phyloP scores from a whole-genome alignment of 2,113 vertebrate species.

The Uria lomvia region DNA sequence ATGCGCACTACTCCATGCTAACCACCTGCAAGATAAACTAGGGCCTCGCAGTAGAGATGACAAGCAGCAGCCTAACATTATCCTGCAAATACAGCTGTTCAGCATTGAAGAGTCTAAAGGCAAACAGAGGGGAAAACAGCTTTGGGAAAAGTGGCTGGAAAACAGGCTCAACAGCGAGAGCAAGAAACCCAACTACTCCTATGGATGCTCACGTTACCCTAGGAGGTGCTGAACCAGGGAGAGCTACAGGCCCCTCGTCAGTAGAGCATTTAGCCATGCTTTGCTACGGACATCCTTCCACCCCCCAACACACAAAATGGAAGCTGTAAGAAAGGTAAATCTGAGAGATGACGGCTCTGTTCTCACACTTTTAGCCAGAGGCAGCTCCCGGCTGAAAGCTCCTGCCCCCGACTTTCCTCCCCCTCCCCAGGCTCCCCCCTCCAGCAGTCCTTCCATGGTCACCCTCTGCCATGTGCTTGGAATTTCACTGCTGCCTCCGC shows the following conservation, averaged over 20 bases:
- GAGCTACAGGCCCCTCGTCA: conserved; percentile 9
- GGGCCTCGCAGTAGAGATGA: not conserved
- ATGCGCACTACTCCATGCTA: not conserved
- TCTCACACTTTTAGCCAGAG: conserved; percentile 13
- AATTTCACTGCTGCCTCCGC: conserved; percentile 57
- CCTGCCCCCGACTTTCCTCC: not conserved
- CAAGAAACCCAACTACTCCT: conserved; percentile 50
- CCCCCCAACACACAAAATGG: conserved; percentile 14
- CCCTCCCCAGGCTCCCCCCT: conserved; percentile 18
- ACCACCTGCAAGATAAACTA: conserved; percentile 33
- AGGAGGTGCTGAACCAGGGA: not conserved
- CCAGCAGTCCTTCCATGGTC: conserved; percentile 22
- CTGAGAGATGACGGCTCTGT: conserved; percentile 46
- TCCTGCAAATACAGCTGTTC: conserved; percentile 46
- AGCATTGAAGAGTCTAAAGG: conserved; percentile 44
- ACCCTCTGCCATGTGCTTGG: conserved; percentile 40
- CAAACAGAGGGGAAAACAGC: conserved; percentile 11
- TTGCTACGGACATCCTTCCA: not conserved
- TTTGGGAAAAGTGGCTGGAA: conserved; percentile 34
- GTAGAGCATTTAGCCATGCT: conserved; percentile 7
- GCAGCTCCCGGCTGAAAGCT: not conserved
- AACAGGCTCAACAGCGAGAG: conserved; percentile 28
- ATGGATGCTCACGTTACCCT: not conserved
- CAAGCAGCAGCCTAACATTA: conserved; percentile 44
- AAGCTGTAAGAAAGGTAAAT: conserved; percentile 60